Base-by-base conservation (phyloP, 1,140 invertebrate genomes). In the Bombus sylvicola region DNA sequence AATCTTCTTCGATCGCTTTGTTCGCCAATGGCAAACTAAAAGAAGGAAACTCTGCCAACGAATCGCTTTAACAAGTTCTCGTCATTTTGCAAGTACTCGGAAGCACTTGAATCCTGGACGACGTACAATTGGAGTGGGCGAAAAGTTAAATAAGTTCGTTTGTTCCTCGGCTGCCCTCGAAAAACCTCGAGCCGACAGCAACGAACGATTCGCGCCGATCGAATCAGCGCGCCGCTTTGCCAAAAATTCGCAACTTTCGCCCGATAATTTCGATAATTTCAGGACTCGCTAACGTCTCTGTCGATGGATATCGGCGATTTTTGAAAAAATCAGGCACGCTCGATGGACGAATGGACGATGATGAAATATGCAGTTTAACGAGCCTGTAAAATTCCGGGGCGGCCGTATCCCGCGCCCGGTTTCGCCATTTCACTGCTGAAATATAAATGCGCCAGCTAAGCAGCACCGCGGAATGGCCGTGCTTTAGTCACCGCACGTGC, bases 121-220 rank as follows among this genome's bases (percentile, higher is more conserved):
- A 62, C 53, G 71, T 57, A 78, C 84, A 79, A 86, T 84, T 85
- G 73, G 76, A 88, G 64, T 59, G 72, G 77, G 41, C 74, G 74
- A 69, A 83, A 89, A 85, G 83, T 88, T 88, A 85, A 88, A 88
- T 85, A 88, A 53, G 64, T 81, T n/a, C 22, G 12, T 22, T 62
- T 5, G 4, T 64, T 69, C 25, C 47, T 53, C 47, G 5, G 47
- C 47, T 18, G 47, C 47, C 18, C 43, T 47, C 0, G 43, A 53
- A 53, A 53, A 53, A 53, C 5, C 47, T 18, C 47, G 5, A 0
- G 0, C 47, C 47, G n/a, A n/a, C n/a, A n/a, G n/a, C n/a, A n/a
- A n/a, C n/a, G n/a, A n/a, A n/a, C n/a, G 43, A 53, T 53, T 18
- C 47, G 47, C 47, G 15, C 5, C 43, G 43, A 47, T 47, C 43